Evolutionary conservation across 1,140 invertebrate species (phyloP), one percentile per base, ranked within the genome.

Genomic region (Amphibalanus amphitrite): DNA sequence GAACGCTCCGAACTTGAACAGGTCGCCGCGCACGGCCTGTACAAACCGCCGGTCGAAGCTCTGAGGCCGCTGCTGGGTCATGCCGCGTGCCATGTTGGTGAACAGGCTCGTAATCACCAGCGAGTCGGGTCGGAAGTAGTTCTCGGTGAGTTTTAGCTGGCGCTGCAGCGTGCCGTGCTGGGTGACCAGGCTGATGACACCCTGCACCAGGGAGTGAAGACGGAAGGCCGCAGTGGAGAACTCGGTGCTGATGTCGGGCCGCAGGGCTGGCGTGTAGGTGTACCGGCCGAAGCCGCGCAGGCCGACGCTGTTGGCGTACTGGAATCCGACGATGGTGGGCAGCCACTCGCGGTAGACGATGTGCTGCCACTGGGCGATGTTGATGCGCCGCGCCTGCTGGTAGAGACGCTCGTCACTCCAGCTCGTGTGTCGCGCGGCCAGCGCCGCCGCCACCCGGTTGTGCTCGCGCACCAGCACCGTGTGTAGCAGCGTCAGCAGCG

Each of bases 401-500:
- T 74, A 78, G 28, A 77, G 67, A n/a, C 67, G 72, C 73, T 84
- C 81, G 15, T 82, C 82, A 73, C 80, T 78, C 83, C 82, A 83
- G 4, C 64, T 20, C n/a, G n/a, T 73, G 30, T 67, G 72, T 3
- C n/a, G 64, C 20, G 10, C 20, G 10, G 26, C 64, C 64, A 65
- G 20, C 64, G 10, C 26, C 4, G 4, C 3, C 64, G 72, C 1
- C 75, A 59, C 17, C 69, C 72, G 67, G 72, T n/a, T n/a, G n/a
- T n/a, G n/a, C n/a, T n/a, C n/a, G n/a, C n/a, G n/a, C n/a, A n/a
- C n/a, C n/a, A n/a, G 70, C 4, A 96, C 78, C 0, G 91, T 88
- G 75, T 97, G 94, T 0, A 97, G 80, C 0, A 78, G 74, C 6
- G 79, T 78, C 65, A 81, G 74, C 30, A 79, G 74, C 40, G 85